Evolutionary conservation across 2,113 vertebrate genomes (phyloP), one percentile per base, ranked within the genome.

Genomic region (Trichechus manatus): DNA sequence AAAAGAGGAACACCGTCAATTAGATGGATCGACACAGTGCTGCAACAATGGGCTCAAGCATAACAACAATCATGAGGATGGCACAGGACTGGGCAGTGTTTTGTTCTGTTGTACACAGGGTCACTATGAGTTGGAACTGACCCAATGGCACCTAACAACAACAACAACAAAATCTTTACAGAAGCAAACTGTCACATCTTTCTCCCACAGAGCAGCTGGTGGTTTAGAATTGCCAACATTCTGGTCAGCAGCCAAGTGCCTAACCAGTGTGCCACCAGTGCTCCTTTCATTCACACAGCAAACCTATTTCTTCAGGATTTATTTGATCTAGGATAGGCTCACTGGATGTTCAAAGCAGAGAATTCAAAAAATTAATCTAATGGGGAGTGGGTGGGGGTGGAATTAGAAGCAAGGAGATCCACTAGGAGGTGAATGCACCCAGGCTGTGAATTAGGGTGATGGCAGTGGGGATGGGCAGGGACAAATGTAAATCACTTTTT

Each of bases 341-440:
- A 29, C n/a, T 50, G 56, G 83, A 59, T 84, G 64, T 19, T 84
- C 63, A 88, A 95, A 84, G 44, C 25, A 66, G 64, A 79, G 25
- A 63, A 87, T 59, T 91, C 50, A 66, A 61, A 85, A 91, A 72
- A 93, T 36, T 74, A 84, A 78, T 27, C 36, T 87, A 87, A 47
- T 29, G 44, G 23, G 25, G 36, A 25, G 8, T 27, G n/a, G 7
- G 8, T 31, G 39, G 39, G 10, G 4, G 6, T 87, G 8, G 47
- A 79, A 82, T 74, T n/a, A 79, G 83, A 84, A 87, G 27, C 44
- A 88, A 84, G 44, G 13, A 80, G 47, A 84, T 39, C 5, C 15
- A 74, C 33, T 7, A 82, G 56, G 10, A 22, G 6, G 36, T 17
- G 33, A 63, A 64, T 72, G 19, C 23, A 39, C 39, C 9, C 14